A percentile compares a stretch with the other conserved stretches of the same genome.
Evolutionary conservation across 2,113 vertebrate species (phyloP).

Genomic region (Heterochromis multidens): DNA sequence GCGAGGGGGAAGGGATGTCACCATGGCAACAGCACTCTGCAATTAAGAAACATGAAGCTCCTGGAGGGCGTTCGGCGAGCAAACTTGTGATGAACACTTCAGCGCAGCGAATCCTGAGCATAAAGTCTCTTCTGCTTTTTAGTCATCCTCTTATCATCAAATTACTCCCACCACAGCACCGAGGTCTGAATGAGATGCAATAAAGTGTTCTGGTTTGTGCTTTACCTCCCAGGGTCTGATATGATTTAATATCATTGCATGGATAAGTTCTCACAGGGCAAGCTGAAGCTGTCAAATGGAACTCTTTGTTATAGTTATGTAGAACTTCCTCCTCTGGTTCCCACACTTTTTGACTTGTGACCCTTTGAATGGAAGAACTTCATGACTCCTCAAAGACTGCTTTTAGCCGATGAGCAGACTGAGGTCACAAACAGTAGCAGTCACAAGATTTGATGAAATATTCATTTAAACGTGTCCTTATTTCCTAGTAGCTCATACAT

Average conservation of each 20-base stretch:
- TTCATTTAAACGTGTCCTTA: neutral
- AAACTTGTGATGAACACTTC: conserved; percentile 9
- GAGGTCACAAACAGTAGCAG: neutral
- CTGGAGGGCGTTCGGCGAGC: conserved; percentile 27
- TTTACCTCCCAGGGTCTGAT: neutral
- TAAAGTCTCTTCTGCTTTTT: neutral
- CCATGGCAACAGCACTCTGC: conserved; percentile 59
- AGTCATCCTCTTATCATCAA: neutral
- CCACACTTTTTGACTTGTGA: neutral
- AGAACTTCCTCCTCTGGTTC: neutral
- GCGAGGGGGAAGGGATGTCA: conserved; percentile 39
- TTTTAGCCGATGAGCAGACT: neutral
- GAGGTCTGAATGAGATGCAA: neutral
- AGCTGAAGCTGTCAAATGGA: neutral
- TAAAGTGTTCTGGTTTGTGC: neutral
- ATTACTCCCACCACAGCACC: neutral
- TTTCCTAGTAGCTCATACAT: neutral
- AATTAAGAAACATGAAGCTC: conserved; percentile 49
- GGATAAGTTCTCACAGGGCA: neutral
- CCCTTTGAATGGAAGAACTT: neutral
- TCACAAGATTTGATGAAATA: neutral
- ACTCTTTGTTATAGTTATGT: neutral
- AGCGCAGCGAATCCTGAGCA: neutral
- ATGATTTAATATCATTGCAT: neutral
- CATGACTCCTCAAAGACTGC: neutral